Evolutionary conservation across 2,113 vertebrate species (phyloP).

Genomic region (Seriola quinqueradiata): DNA sequence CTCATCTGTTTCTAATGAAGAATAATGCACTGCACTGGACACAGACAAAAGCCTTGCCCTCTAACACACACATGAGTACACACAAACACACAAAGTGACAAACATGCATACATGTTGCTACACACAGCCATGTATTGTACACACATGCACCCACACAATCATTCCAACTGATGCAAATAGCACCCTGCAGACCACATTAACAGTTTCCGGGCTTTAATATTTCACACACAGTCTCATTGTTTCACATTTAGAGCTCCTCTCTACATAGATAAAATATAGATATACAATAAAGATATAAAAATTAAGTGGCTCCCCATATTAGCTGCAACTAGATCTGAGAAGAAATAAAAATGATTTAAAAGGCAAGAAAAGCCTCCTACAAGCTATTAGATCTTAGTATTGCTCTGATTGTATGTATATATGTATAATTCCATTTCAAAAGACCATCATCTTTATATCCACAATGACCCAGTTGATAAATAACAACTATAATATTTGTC

Average conservation of each 20-base stretch:
- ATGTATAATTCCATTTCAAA: too few species aligned
- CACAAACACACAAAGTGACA: conserved; percentile 10
- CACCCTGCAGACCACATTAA: conserved; percentile 40
- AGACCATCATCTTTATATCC: background rate
- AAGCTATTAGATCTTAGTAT: background rate
- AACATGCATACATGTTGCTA: background rate
- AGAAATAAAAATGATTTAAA: background rate
- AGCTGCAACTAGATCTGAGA: background rate
- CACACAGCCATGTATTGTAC: conserved; percentile 35
- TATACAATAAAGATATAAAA: background rate
- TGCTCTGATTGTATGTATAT: too few species aligned
- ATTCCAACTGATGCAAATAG: background rate
- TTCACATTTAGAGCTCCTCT: background rate
- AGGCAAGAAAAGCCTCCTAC: background rate
- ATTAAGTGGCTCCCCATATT: background rate
- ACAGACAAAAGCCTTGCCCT: conserved; percentile 57
- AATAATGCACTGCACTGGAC: conserved; percentile 76
- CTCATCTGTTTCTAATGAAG: conserved; percentile 83
- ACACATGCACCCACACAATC: conserved; percentile 12
- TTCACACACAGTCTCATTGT: conserved; percentile 5
- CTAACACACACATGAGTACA: conserved; percentile 6
- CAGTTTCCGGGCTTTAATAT: conserved; percentile 39
- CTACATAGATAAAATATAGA: background rate
- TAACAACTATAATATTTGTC: background rate
- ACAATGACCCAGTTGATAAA: background rate